Conservation (phyloP, 2,113 vertebrate species). For the Motacilla alba region DNA sequence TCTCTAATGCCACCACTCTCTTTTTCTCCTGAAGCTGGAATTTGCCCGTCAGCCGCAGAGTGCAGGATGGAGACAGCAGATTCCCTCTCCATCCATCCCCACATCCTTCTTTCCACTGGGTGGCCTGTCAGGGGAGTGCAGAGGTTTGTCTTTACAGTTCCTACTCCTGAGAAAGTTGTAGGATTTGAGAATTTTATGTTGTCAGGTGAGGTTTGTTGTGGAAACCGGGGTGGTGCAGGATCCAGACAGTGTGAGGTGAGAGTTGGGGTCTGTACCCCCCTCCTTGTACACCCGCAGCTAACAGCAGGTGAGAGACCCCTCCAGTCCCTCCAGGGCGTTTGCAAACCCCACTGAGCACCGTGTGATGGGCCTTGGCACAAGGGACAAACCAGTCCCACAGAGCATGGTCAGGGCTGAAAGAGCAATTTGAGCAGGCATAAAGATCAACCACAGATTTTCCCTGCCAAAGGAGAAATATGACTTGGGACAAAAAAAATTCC, state of each 20-base stretch:
- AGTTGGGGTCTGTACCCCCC: background rate
- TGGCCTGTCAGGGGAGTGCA: background rate
- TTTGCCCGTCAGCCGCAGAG: accelerated
- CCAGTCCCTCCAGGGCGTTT: background rate
- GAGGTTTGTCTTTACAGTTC: background rate
- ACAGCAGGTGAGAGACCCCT: background rate
- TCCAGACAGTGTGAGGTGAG: background rate
- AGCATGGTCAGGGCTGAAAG: background rate
- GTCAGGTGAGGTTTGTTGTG: background rate
- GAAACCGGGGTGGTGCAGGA: background rate
- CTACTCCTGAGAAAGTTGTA: background rate
- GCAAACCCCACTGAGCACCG: accelerated
- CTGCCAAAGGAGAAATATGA: background rate
- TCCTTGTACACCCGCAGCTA: too few relatives aligned
- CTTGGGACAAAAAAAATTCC: background rate
- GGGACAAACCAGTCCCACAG: background rate
- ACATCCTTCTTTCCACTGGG: background rate
- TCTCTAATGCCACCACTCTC: background rate
- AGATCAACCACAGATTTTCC: background rate
- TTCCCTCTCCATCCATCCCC: background rate
- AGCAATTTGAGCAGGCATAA: background rate
- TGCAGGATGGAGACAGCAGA: background rate
- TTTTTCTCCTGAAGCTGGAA: background rate
- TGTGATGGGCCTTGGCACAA: background rate
- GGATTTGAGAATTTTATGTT: background rate